Evolutionary conservation across 2,888 invertebrate species (phyloP), one percentile per base, ranked within the genome.

Genomic region (Acleris holmiana): DNA sequence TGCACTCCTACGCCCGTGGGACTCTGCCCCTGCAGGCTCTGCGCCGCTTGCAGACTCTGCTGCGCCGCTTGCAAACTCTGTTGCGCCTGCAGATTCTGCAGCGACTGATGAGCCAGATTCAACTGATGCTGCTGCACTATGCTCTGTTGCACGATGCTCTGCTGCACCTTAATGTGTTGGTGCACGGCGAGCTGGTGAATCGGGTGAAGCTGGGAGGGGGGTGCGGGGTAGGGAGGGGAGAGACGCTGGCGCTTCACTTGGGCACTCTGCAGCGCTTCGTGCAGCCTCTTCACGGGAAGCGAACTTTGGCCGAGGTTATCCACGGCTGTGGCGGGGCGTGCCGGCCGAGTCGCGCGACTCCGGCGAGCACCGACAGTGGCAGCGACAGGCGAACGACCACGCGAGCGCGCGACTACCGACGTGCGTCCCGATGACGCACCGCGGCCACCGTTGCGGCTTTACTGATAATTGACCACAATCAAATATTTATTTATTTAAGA

Each of bases 161-260:
- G 90, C 79, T 91, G 91, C 85, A 89, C 90, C 79, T 90, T 89
- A 79, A 88, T 89, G 76, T 89, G 89, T 78, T 90, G 91, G 78
- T 91, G 91, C 77, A 90, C 90, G 40, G 90, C 91, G 68, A 91
- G 87, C 75, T 90, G 91, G 68, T 91, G 90, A 69, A 89, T 90
- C 44, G 89, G 90, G 75, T 89, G 91, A 67, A 90, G 88, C 76
- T 84, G 81, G 67, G 84, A 71, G 73, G 89, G 85, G 79, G 89
- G 91, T 83, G 93, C 86, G 89, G 93, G 93, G 87, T 93, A 94
- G 80, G 92, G 91, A 73, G 92, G 93, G 84, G 92, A 91, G 87
- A 94, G 93, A 87, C 93, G 93, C 93, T 94, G 94, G 80, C 94
- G 93, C 93, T 94, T 93, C 88, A 93, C 93, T 88, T 92, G 93